Percentiles rank a stretch among this genome's conserved stretches.
These are phyloP conservation scores for Pseudocheirus occidentalis DNA, from an alignment of 2,797 vertebrate species.

Conservation along the genomic window DNA sequence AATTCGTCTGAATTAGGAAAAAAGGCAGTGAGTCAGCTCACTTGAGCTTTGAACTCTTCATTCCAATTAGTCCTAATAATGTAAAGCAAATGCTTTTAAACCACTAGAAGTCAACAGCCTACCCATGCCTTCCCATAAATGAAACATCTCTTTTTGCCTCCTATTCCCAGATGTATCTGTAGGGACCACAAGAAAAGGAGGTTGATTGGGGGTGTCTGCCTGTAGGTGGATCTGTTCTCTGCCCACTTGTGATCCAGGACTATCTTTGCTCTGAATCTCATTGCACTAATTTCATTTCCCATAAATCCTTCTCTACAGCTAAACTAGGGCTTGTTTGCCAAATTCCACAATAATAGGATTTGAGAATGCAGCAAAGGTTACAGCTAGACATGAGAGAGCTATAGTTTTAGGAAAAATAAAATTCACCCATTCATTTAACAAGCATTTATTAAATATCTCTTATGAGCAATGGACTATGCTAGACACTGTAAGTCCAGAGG, in stretches of 20 bases:
- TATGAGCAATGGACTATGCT: not conserved
- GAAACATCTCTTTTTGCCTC: conserved; percentile 3
- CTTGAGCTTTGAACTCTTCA: conserved; percentile 31
- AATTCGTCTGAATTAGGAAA: conserved; percentile 54
- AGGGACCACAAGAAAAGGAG: not conserved
- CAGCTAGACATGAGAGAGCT: not conserved
- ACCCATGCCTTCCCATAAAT: conserved; percentile 59
- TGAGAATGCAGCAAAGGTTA: not conserved
- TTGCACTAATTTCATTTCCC: not conserved
- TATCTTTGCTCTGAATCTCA: not conserved
- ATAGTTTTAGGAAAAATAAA: not conserved
- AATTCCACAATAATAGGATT: not conserved
- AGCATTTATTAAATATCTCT: not conserved
- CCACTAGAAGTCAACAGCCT: conserved; percentile 59
- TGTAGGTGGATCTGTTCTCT: not conserved
- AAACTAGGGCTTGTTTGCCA: not conserved
- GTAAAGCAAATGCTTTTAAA: conserved; percentile 69
- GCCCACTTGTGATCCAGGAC: not conserved
- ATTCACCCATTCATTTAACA: not conserved
- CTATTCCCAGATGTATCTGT: not conserved
- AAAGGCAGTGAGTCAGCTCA: conserved; percentile 56
- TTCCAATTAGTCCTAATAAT: conserved; percentile 72
- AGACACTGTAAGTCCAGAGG: not conserved
- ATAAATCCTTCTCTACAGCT: not conserved
- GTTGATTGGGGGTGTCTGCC: not conserved